Evolutionary conservation across 2,797 vertebrate species (phyloP).

Genomic region (Alectoris magna): DNA sequence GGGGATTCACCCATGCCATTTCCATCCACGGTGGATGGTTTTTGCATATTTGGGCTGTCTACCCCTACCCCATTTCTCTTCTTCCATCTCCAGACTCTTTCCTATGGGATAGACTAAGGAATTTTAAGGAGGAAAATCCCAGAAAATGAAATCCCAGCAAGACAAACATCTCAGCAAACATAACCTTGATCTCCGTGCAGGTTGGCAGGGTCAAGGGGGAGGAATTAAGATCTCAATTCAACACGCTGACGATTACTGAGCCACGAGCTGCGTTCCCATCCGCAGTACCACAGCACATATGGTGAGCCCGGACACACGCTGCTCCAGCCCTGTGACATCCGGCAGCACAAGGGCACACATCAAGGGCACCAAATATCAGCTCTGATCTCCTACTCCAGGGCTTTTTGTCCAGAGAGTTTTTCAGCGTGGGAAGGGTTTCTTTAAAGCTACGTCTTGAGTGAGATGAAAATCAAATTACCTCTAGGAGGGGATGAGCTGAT

Average conservation of each 20-base stretch:
- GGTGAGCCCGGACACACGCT: constrained; percentile 35
- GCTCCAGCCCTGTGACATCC: constrained; percentile 7
- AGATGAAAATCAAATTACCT: background rate
- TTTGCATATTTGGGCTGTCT: background rate
- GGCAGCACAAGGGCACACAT: constrained; percentile 34
- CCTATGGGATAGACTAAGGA: background rate
- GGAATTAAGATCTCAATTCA: background rate
- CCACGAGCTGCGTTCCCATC: background rate
- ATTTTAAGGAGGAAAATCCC: background rate
- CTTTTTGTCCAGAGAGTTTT: constrained; percentile 6
- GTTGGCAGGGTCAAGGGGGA: background rate
- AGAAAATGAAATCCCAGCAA: background rate
- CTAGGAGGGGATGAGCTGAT: background rate
- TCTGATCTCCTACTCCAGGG: background rate
- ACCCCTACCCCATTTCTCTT: background rate
- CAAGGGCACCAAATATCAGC: background rate
- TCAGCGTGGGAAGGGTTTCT: background rate
- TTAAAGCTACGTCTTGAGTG: background rate
- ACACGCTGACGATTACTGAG: background rate
- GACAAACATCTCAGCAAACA: background rate
- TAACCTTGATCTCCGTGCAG: background rate
- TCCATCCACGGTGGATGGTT: background rate
- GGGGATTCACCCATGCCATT: background rate
- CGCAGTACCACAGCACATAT: constrained; percentile 57
- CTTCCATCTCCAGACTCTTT: background rate